phyloP scores from a whole-genome alignment of 2,797 vertebrate genomes.

The Diglossa cyanea region DNA sequence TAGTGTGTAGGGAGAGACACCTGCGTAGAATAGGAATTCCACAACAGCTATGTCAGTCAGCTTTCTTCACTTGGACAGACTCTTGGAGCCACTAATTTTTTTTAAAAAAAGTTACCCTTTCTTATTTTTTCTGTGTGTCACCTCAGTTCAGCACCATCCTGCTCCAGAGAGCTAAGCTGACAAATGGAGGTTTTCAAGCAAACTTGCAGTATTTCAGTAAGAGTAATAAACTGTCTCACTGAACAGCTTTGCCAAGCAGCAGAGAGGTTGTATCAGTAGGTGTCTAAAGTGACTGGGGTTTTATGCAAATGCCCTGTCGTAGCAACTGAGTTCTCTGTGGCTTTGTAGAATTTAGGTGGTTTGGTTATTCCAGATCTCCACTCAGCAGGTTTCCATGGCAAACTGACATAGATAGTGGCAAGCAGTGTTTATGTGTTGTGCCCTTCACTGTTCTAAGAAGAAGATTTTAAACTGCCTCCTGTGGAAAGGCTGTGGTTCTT shows the following conservation, averaged over 20 bases:
- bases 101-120: background rate
- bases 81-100: background rate
- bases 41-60: background rate
- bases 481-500: background rate
- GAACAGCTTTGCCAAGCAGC: slow-evolving; percentile 16
- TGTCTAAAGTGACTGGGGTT: slow-evolving; percentile 33
- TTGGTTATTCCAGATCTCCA: slow-evolving; percentile 16
- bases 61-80: background rate
- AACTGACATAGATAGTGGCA: background rate
- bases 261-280: background rate
- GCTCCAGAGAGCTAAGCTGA: background rate
- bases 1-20: background rate
- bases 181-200: slow-evolving; percentile 28
- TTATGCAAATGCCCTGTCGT: background rate
- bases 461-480: background rate
- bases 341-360: slow-evolving; percentile 12
- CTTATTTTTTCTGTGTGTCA: background rate
- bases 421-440: background rate
- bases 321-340: background rate
- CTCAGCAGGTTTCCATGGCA: slow-evolving; percentile 18
- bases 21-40: background rate
- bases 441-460: background rate
- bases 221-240: background rate
- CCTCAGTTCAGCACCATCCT: background rate
- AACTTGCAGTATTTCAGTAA: background rate